Evolutionary conservation across 2,113 vertebrate genomes (phyloP), one percentile per base, ranked within the genome.

Genomic region (Athene cunicularia): DNA sequence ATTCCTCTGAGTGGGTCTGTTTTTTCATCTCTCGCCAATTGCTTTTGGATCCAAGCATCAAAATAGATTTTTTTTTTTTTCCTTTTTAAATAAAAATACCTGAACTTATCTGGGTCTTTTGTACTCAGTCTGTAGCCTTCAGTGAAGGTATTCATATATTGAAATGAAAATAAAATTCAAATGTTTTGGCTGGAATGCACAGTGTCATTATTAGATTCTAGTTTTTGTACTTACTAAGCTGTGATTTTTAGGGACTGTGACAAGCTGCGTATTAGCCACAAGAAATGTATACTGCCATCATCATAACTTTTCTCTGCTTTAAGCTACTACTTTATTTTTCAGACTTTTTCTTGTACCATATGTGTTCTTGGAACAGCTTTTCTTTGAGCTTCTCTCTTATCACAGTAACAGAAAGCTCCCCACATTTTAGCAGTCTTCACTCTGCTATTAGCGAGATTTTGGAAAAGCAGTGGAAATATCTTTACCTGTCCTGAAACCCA

Each of bases 81-180:
- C 6, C 8, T 56, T 67, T 74, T 72, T 12, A 63, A 80, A 91
- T 56, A 37, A 63, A 80, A 80, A n/a, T 70, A 52, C 13, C 24
- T n/a, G 26, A 86, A 50, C n/a, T 92, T 90, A 77, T 33, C 62
- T n/a, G 26, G 6, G 24, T 67, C 21, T 72, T 64, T 82, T 88
- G 30, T 73, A 67, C 5, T 19, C 24, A 8, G 9, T 55, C 27
- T 84, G 30, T 96, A 47, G 87, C 90, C 74, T 94, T 95, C 88
- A 79, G 80, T 94, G 63, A 66, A 84, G 12, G 8, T 32, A 73
- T 86, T 88, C 56, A 9, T 56, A 37, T 80, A 86, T 72, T 95
- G 93, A 95, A 97, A 95, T 49, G 47, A 96, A 97, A 96, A 80
- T 81, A 47, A 73, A 97, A 93, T 84, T 92, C 27, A 81, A 86